Conservation (phyloP, 2,113 vertebrate species). For the Zapus hudsonius region DNA sequence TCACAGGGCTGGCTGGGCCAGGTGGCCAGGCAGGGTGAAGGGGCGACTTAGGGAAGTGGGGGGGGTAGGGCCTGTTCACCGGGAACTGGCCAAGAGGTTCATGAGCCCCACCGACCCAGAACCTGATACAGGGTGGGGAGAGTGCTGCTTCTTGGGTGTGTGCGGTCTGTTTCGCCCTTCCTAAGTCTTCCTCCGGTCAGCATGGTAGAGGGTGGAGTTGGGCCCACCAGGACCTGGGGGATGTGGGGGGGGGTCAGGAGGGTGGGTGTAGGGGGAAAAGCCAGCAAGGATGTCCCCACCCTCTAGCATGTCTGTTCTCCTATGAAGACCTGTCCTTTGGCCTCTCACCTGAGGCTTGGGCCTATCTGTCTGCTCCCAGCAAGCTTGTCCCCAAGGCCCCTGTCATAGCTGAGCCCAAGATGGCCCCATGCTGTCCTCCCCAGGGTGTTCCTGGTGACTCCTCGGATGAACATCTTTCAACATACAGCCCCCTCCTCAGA, state of each 20-base stretch:
- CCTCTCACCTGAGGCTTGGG: background rate
- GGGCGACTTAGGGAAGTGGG: no score
- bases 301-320: background rate
- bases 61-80: no score
- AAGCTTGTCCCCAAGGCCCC: background rate
- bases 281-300: background rate
- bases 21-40: background rate
- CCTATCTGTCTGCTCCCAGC: background rate
- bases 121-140: rapidly evolving
- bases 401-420: background rate
- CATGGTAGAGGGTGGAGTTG: background rate
- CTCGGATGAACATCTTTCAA: background rate
- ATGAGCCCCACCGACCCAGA: background rate
- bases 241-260: no score
- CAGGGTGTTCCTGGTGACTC: rapidly evolving
- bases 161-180: background rate
- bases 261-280: background rate
- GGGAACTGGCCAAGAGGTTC: background rate
- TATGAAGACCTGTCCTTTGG: background rate
- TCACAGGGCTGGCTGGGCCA: constrained; percentile 67
- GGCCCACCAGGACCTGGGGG: background rate
- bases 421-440: background rate
- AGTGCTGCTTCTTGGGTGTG: background rate
- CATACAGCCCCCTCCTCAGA: background rate
- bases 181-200: background rate